Evolutionary conservation across 1,140 invertebrate genomes (phyloP), one percentile per base, ranked within the genome.

Genomic region (Drosophila dunni): DNA sequence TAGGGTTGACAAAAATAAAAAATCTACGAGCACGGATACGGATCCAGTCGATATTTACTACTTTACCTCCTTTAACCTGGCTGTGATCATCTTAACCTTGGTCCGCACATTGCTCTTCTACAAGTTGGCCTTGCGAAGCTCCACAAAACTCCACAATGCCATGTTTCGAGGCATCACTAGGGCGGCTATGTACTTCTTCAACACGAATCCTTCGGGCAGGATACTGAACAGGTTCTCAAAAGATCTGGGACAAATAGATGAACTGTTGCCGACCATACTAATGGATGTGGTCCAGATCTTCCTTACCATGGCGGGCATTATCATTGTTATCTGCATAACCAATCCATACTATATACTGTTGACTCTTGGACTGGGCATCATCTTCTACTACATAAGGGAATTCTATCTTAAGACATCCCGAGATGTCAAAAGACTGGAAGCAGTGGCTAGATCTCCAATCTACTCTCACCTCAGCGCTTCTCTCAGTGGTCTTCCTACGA

Each of bases 381-480:
- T 97, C 0, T 97, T 98, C 82, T 94, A 95, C 63, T 94, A 94
- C 64, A 94, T 97, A 11, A 93, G 97, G 13, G 94, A 94, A 68
- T 95, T 97, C 62, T 98, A 98, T 90, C 92, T 98, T 8, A 95
- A 94, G 53, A 97, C 96, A 0, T 97, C 97, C 0, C 95, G 97
- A 75, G 97, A 97, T 81, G 94, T 98, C 7, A 98, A 98, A 92
- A 93, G 97, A 57, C 91, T 98, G 13, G 97, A 98, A 93, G 96
- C 96, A 86, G 95, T 83, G 71, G 91, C 81, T n/a, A 94, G 94
- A 84, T 95, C 94, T 91, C 97, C 97, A 1, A 94, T 97, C 1
- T 97, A 96, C 84, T 96, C 96, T 0, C 96, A 97, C 61, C 92
- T 97, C 0, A 95, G 94, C 40, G 94, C 96, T 1, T 95, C 96